Evolutionary conservation across 1,140 invertebrate species (phyloP).

Genomic region (Zaprionus inermis): DNA sequence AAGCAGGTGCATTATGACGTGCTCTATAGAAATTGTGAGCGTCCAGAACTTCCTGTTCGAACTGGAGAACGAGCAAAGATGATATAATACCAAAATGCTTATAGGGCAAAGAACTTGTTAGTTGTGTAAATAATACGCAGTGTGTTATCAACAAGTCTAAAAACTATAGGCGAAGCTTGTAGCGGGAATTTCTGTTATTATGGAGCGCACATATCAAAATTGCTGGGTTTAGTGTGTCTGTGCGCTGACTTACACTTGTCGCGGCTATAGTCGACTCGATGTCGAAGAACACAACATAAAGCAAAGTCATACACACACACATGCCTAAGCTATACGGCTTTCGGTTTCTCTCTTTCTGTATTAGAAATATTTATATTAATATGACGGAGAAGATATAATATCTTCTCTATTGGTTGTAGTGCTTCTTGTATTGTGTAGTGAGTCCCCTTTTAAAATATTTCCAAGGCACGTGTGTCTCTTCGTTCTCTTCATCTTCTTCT

Average conservation of each 20-base stretch:
- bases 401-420: no score
- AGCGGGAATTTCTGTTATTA: not conserved
- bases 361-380: no score
- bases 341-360: not conserved
- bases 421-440: no score
- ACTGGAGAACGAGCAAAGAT: conserved; percentile 31
- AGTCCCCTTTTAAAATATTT: no score
- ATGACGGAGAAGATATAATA: no score
- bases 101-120: not conserved
- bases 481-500: no score
- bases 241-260: not conserved
- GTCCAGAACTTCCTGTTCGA: conserved; percentile 55
- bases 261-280: not conserved
- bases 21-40: conserved; percentile 61
- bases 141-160: not conserved
- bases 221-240: not conserved
- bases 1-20: conserved; percentile 41
- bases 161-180: not conserved
- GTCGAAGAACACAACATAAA: not conserved
- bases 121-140: not conserved
- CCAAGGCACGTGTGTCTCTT: no score
- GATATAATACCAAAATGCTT: not conserved
- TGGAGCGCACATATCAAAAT: conserved; percentile 3
- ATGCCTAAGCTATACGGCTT: not conserved
- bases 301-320: not conserved